phyloP scores from a whole-genome alignment of 2,888 invertebrate genomes.

The Junonia oenone region DNA sequence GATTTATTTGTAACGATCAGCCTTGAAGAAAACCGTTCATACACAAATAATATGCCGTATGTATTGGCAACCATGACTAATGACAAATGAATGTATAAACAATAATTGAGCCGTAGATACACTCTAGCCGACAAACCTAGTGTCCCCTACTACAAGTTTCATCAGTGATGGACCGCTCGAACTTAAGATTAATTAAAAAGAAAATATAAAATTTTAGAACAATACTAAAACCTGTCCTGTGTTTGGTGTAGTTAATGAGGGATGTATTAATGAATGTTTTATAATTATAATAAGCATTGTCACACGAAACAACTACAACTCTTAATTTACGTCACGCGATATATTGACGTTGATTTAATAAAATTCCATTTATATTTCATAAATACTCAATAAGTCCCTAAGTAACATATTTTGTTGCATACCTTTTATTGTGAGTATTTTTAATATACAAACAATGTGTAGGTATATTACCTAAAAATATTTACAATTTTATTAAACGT shows the following conservation, averaged over 20 bases:
- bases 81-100: slow-evolving; percentile 56
- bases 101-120: slow-evolving; percentile 37
- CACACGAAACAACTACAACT: slow-evolving; percentile 23
- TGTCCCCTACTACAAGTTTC: slow-evolving; percentile 17
- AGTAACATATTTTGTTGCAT: not conserved
- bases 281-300: slow-evolving; percentile 29
- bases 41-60: slow-evolving; percentile 44
- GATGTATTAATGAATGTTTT: slow-evolving; percentile 15
- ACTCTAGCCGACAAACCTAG: slow-evolving; percentile 23
- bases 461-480: not conserved
- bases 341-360: slow-evolving; percentile 12
- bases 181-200: not conserved
- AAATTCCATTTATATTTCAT: slow-evolving; percentile 15
- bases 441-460: not conserved
- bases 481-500: not conserved
- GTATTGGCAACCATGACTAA: slow-evolving; percentile 57
- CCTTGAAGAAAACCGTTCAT: slow-evolving; percentile 53
- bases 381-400: slow-evolving; percentile 8
- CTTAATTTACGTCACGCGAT: slow-evolving; percentile 24
- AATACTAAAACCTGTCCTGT: not conserved
- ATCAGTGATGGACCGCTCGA: not conserved
- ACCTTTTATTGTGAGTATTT: not conserved
- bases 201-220: not conserved
- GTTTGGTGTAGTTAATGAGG: slow-evolving; percentile 9
- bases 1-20: slow-evolving; percentile 40